Conservation (phyloP, 1,140 invertebrate genomes). For the Papilio dardanus region DNA sequence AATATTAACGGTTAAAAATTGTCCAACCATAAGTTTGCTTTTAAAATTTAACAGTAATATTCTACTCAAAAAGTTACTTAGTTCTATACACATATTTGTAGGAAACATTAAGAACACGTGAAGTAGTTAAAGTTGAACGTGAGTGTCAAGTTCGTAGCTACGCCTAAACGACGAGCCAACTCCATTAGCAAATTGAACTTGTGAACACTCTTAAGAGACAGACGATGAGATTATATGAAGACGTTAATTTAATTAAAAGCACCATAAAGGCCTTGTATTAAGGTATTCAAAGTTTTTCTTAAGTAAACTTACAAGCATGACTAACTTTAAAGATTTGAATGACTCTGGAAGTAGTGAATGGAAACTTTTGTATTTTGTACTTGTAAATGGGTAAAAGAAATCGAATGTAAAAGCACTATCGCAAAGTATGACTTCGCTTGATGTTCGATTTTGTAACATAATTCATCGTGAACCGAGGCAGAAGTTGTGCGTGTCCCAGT, state of each 20-base stretch:
- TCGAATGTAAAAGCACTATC: no score
- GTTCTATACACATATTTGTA: conserved; percentile 50
- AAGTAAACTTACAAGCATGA: neutral
- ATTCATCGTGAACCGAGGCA: neutral
- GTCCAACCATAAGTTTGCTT: neutral
- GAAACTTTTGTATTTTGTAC: neutral
- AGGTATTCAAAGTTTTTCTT: neutral
- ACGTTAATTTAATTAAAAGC: conserved; percentile 14
- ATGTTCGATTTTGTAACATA: no score
- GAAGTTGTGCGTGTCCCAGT: neutral
- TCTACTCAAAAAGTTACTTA: conserved; percentile 6
- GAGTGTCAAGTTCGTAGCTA: conserved; percentile 36
- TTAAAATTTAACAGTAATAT: neutral
- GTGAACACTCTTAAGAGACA: conserved; percentile 5
- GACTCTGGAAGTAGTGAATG: neutral
- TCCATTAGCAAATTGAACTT: conserved; percentile 18
- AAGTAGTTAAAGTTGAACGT: conserved; percentile 55
- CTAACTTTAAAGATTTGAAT: conserved; percentile 1
- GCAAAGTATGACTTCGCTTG: no score
- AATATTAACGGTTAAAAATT: no score
- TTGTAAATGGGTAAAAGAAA: neutral
- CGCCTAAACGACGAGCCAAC: conserved; percentile 1
- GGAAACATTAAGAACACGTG: conserved; percentile 60
- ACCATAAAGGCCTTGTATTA: neutral
- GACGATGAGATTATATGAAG: neutral